These are phyloP conservation scores for Spea bombifrons DNA, from an alignment of 2,113 vertebrate species.

Conservation along the genomic window DNA sequence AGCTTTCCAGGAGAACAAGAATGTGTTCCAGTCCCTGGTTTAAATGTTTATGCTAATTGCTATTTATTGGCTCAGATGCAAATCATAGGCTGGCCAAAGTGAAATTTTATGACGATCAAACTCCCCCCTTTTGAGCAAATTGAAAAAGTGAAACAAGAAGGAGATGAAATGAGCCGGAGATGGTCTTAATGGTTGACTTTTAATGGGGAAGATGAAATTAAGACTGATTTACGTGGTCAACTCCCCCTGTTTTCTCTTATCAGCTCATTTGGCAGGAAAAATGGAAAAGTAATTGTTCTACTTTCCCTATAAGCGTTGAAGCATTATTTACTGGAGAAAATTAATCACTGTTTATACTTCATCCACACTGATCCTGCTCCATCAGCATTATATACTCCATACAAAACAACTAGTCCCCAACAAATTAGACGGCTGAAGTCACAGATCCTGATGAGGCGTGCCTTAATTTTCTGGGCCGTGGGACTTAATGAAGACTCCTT, in stretches of 20 bases:
- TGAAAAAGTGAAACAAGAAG: conserved; percentile 99
- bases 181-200: conserved; percentile 98
- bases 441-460: conserved; percentile 76
- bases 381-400: conserved; percentile 79
- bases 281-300: conserved; percentile 94
- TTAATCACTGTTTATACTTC: conserved; percentile 92
- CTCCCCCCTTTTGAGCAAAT: conserved; percentile 99
- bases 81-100: conserved; percentile 99
- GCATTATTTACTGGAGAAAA: conserved; percentile 91
- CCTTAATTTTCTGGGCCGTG: conserved; percentile 81
- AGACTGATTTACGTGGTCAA: conserved; percentile 98
- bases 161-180: conserved; percentile 99
- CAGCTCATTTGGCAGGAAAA: conserved; percentile 97
- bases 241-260: conserved; percentile 94
- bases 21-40: conserved; percentile 98
- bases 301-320: conserved; percentile 83
- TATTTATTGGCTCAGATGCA: conserved; percentile 99
- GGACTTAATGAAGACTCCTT: conserved; percentile 81
- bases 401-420: conserved; percentile 74
- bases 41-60: conserved; percentile 99
- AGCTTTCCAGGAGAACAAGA: conserved; percentile 97
- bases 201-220: conserved; percentile 99
- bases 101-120: conserved; percentile 99
- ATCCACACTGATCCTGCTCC: conserved; percentile 77
- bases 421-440: conserved; percentile 73